These are phyloP conservation scores for Acronicta leporina DNA, from an alignment of 2,888 invertebrate genomes.

Conservation along the genomic window DNA sequence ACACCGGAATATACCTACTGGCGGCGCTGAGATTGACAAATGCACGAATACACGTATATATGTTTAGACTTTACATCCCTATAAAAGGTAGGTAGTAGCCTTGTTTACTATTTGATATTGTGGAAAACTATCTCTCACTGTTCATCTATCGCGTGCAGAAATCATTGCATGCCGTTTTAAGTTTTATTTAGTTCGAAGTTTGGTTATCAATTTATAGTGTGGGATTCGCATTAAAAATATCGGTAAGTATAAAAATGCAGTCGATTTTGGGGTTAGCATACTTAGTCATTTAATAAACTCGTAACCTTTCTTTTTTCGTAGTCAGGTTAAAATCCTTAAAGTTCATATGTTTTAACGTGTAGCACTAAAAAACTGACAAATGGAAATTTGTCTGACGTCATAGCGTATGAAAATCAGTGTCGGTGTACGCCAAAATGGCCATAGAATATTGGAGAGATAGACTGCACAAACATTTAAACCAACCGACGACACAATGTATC, in stretches of 20 bases:
- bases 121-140: not conserved
- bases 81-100: no score
- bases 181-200: no score
- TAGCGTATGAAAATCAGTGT: constrained; percentile 6
- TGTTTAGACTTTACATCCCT: not conserved
- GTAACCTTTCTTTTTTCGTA: no score
- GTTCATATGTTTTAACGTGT: not conserved
- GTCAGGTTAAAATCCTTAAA: no score
- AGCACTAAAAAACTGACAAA: constrained; percentile 1
- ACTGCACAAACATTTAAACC: constrained; percentile 4
- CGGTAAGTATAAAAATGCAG: no score
- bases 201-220: no score
- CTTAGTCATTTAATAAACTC: no score
- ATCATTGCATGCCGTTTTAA: no score
- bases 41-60: constrained; percentile 10
- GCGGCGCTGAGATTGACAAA: constrained; percentile 33
- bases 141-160: no score
- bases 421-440: constrained; percentile 6
- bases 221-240: no score
- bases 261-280: no score
- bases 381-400: constrained; percentile 5
- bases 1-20: constrained; percentile 15
- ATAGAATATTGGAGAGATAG: constrained; percentile 12
- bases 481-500: not conserved
- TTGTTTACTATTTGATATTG: not conserved